These are phyloP conservation scores for Fragum whitleyi DNA, from an alignment of 2,888 invertebrate genomes.

Conservation along the genomic window DNA sequence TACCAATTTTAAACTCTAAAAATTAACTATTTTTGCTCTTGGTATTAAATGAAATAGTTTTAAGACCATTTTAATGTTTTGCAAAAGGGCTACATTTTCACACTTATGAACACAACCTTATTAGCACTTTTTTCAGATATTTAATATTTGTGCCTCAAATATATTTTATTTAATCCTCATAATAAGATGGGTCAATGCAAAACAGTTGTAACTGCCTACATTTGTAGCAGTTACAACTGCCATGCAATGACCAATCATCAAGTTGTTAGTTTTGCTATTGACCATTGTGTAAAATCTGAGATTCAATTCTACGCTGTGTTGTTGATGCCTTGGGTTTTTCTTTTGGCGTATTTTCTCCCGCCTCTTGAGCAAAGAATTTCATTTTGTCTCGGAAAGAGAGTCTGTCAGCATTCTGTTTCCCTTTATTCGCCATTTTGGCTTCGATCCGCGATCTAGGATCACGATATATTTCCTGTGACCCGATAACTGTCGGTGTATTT, in stretches of 20 bases:
- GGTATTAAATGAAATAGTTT: too few species aligned
- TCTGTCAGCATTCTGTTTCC: slow-evolving; percentile 88
- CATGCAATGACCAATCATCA: background rate
- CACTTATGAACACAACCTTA: background rate
- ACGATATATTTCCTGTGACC: slow-evolving; percentile 98
- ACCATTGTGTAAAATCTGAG: slow-evolving; percentile 77
- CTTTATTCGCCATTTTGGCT: slow-evolving; percentile 87
- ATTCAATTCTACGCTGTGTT: slow-evolving; percentile 88
- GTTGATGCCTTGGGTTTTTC: slow-evolving; percentile 98
- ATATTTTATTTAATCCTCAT: too few species aligned
- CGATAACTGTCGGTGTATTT: slow-evolving; percentile 97
- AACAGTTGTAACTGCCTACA: background rate
- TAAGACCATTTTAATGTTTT: background rate
- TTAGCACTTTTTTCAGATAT: background rate
- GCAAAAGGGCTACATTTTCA: background rate
- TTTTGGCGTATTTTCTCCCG: slow-evolving; percentile 96
- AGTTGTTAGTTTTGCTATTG: slow-evolving; percentile 69
- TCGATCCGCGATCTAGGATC: slow-evolving; percentile 96
- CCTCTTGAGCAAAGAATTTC: slow-evolving; percentile 99
- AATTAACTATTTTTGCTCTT: too few species aligned
- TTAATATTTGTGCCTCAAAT: too few species aligned
- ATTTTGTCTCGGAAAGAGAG: slow-evolving; percentile 99
- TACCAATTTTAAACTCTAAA: too few species aligned
- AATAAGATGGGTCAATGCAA: background rate
- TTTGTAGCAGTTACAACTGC: background rate